Percentiles rank a stretch among this genome's conserved stretches.
phyloP scores from a whole-genome alignment of 2,888 invertebrate genomes.

The Psylliodes chrysocephalus region DNA sequence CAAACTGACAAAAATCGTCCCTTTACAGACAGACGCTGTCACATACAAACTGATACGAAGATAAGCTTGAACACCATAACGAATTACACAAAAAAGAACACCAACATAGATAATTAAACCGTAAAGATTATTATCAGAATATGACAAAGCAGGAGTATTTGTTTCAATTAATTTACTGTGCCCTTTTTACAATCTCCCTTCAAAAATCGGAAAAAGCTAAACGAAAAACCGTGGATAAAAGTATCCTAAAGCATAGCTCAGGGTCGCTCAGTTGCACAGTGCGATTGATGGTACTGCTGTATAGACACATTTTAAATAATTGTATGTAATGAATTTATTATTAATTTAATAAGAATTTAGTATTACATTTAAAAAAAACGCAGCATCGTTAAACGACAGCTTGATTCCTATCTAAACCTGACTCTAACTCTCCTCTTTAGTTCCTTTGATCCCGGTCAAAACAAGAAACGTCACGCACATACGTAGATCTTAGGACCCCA shows the following conservation, averaged over 20 bases:
- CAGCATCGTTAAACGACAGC: too few species aligned
- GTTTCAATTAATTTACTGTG: slow-evolving; percentile 34
- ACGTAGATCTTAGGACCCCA: too few species aligned
- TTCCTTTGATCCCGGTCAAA: too few species aligned
- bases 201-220: slow-evolving; percentile 15
- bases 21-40: not conserved
- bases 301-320: too few species aligned
- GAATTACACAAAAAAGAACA: slow-evolving; percentile 17
- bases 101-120: slow-evolving; percentile 25
- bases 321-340: too few species aligned
- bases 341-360: too few species aligned
- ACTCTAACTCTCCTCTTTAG: too few species aligned
- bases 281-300: not conserved
- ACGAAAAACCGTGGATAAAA: slow-evolving; percentile 10
- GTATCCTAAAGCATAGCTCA: not conserved
- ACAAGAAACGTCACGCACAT: too few species aligned
- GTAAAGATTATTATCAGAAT: slow-evolving; percentile 37
- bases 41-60: slow-evolving; percentile 6
- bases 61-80: slow-evolving; percentile 29
- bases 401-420: too few species aligned
- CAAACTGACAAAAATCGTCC: not conserved
- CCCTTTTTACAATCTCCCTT: slow-evolving; percentile 20
- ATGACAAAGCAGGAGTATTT: slow-evolving; percentile 36
- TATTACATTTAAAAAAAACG: too few species aligned
- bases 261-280: too few species aligned